Evolutionary conservation across 2,797 vertebrate genomes (phyloP).

Genomic region (Triplophysa bombifrons): DNA sequence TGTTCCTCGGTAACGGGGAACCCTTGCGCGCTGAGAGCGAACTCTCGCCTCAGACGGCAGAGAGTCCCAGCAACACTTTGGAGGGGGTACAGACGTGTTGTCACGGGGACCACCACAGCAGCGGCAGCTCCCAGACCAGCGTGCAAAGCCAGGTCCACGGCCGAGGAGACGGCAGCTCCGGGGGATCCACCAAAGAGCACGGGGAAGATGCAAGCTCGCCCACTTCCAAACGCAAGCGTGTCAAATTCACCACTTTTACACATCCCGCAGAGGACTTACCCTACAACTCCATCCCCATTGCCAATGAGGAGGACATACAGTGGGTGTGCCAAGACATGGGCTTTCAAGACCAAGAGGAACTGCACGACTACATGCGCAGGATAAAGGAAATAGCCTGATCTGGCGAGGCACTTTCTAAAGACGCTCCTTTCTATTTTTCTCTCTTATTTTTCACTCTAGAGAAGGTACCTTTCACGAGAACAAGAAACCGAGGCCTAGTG

Average conservation of each 20-base stretch:
- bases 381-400: slow-evolving; percentile 96
- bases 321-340: slow-evolving; percentile 98
- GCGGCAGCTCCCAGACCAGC: slow-evolving; percentile 95
- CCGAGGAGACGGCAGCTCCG: slow-evolving; percentile 91
- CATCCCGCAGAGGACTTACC: slow-evolving; percentile 93
- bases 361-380: slow-evolving; percentile 94
- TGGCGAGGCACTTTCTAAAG: slow-evolving; percentile 66
- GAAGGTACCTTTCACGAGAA: slow-evolving; percentile 70
- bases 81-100: slow-evolving; percentile 92
- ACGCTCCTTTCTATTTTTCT: slow-evolving; percentile 77
- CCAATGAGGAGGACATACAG: slow-evolving; percentile 95
- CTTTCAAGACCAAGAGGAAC: slow-evolving; percentile 90
- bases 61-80: slow-evolving; percentile 85
- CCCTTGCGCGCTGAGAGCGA: slow-evolving; percentile 89
- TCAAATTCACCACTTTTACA: slow-evolving; percentile 98
- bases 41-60: slow-evolving; percentile 86
- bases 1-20: slow-evolving; percentile 95
- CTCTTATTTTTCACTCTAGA: slow-evolving; percentile 75
- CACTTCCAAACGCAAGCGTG: slow-evolving; percentile 95
- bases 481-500: slow-evolving; percentile 64
- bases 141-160: slow-evolving; percentile 97
- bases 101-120: slow-evolving; percentile 94
- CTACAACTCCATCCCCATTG: slow-evolving; percentile 94
- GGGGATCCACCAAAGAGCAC: slow-evolving; percentile 90
- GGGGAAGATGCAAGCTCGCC: slow-evolving; percentile 93